These are phyloP conservation scores for Adelognathus sp. DNA, from an alignment of 2,888 invertebrate species.

Conservation along the genomic window DNA sequence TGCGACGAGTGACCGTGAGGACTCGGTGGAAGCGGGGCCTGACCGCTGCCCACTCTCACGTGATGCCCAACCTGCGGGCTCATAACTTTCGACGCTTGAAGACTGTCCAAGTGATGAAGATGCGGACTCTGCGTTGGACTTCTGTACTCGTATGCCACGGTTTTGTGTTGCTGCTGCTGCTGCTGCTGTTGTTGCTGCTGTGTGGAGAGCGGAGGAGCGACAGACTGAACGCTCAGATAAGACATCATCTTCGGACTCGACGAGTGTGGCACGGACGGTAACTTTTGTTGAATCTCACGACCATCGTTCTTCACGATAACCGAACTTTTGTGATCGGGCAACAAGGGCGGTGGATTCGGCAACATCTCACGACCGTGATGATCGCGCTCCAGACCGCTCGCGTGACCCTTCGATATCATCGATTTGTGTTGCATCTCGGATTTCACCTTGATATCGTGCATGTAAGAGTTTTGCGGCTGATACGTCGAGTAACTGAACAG, in stretches of 20 bases:
- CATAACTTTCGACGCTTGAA: conserved; percentile 72
- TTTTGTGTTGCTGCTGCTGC: conserved; percentile 74
- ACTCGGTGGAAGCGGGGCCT: conserved; percentile 80
- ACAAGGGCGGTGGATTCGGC: conserved; percentile 86
- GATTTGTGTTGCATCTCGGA: conserved; percentile 80
- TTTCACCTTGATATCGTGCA: conserved; percentile 85
- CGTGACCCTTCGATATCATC: conserved; percentile 76
- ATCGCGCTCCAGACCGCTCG: conserved; percentile 79
- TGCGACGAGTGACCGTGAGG: conserved; percentile 81
- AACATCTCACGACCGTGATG: conserved; percentile 80
- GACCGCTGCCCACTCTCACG: conserved; percentile 73
- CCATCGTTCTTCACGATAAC: conserved; percentile 91
- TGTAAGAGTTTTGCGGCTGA: conserved; percentile 80
- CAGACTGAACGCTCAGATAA: conserved; percentile 76
- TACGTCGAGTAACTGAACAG: conserved; percentile 87
- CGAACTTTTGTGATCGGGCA: conserved; percentile 88
- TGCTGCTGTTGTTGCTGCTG: conserved; percentile 42
- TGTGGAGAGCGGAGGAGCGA: conserved; percentile 46
- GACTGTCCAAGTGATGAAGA: conserved; percentile 78
- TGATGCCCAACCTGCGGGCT: conserved; percentile 79
- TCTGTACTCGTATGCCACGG: conserved; percentile 77
- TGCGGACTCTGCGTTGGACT: conserved; percentile 81
- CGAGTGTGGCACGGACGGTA: conserved; percentile 80
- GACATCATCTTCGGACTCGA: conserved; percentile 79
- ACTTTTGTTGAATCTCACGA: conserved; percentile 83